Base-by-base conservation (phyloP, 30 jellyfish, hydroid and myxozoan genomes). In the Pseudorhiza aurosa region DNA sequence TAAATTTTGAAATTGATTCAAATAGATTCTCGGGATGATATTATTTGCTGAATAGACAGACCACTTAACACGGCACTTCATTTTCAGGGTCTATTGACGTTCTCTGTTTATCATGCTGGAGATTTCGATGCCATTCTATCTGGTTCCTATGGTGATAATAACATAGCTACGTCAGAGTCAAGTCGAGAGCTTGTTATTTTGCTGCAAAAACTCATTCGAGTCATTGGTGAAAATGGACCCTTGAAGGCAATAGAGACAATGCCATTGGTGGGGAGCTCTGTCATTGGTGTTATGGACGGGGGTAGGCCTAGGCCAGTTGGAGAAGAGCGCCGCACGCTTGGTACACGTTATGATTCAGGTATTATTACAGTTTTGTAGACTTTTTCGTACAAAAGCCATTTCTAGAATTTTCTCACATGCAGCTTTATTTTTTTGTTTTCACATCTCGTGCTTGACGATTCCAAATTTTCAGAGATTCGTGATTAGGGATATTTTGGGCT, bases 121-220 rank as follows among this genome's bases (percentile, higher is more conserved):
- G 96, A 83, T 65, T 93, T 36, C 42, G 97, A 93, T 36, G 88
- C 96, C 8, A 42, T 50, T 12, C 36, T 83, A 19, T 91, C 97
- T 59, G 98, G 98, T 42, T 94, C 89, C 29, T 90, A 83, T 73
- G 98, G 98, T 25, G 96, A 90, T 53, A n/a, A n/a, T n/a, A 90
- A 83, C 78, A 83, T 90, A 45, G 87, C 98, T 2, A 50, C 98
- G 0, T 67, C 93, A 12, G 98, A 83, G 77, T 90, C 98, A 9
- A 83, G 98, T 59, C 80, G 91, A 18, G 98, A 93, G 58, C 63
- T 93, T 39, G 81, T 87, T 37, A 83, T 95, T 11, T 64, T 93
- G 42, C 89, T 93, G 57, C 96, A 93, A 76, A 77, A 73, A 49
- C 83, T 93, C 69, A 93, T 93, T 85, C 85, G 85, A 15, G 85